These are phyloP conservation scores for Callospermophilus lateralis DNA, from an alignment of 2,113 vertebrate species.

Conservation along the genomic window DNA sequence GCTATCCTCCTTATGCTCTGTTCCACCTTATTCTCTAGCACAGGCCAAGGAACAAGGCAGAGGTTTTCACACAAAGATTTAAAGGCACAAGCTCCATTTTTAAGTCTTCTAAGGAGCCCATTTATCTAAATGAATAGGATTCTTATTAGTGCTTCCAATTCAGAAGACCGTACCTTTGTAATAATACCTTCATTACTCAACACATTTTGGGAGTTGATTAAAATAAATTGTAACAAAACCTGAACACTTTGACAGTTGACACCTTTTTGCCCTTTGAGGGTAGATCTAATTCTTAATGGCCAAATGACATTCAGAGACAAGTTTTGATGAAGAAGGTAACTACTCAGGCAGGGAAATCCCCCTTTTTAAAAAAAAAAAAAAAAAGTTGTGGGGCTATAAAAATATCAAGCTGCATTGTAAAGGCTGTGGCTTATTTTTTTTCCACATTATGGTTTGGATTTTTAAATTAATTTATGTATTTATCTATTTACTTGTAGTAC, in stretches of 20 bases:
- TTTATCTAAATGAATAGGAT: neutral
- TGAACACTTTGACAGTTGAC: neutral
- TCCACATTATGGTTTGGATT: no score
- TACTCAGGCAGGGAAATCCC: neutral
- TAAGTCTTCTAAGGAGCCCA: neutral
- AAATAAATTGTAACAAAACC: neutral
- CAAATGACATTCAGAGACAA: neutral
- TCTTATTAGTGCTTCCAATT: neutral
- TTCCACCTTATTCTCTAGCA: neutral
- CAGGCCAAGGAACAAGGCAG: neutral
- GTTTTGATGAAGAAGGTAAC: neutral
- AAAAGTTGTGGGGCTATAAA: neutral
- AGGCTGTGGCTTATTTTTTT: neutral
- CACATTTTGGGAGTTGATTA: neutral
- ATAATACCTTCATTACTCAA: neutral
- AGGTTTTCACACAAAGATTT: neutral
- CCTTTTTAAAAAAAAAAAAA: neutral
- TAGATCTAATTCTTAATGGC: neutral
- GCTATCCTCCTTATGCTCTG: neutral
- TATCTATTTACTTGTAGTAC: no score
- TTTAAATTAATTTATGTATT: no score
- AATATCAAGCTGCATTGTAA: neutral
- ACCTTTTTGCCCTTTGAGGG: conserved; percentile 19
- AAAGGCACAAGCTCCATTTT: neutral
- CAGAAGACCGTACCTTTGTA: neutral